Conservation (phyloP, 2,888 invertebrate genomes). For the Mythimna ferrago region DNA sequence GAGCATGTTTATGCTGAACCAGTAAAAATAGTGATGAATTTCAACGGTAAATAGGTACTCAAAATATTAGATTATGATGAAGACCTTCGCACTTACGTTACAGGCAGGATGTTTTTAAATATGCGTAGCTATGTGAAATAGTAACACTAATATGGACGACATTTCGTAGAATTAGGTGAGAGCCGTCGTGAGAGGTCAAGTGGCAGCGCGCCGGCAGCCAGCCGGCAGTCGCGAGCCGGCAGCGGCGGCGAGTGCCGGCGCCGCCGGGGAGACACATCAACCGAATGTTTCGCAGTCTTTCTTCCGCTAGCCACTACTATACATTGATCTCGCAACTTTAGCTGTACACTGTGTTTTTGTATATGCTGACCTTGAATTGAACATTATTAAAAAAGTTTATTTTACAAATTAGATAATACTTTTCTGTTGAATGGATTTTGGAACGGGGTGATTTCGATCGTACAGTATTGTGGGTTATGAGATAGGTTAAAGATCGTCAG, state of each 20-base stretch:
- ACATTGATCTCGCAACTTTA: not conserved
- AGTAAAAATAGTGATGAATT: too few species aligned
- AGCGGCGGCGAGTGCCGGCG: not conserved
- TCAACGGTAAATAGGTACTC: too few species aligned
- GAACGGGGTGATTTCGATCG: not conserved
- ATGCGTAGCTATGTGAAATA: conserved; percentile 7
- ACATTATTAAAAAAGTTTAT: too few species aligned
- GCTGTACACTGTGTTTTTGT: not conserved
- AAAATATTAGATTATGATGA: too few species aligned
- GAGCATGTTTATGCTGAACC: too few species aligned
- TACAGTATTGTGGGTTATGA: not conserved
- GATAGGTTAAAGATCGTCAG: not conserved
- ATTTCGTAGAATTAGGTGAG: conserved; percentile 56
- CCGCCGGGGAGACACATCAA: conserved; percentile 3
- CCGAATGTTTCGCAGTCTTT: not conserved
- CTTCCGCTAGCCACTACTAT: not conserved
- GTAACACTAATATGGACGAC: conserved; percentile 39
- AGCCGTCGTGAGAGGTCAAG: conserved; percentile 43
- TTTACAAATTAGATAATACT: too few species aligned
- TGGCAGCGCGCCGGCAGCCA: conserved; percentile 26
- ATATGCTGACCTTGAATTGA: not conserved
- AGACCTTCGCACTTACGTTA: too few species aligned
- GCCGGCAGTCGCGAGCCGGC: not conserved
- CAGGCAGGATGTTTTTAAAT: not conserved
- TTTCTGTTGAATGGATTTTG: too few species aligned